These are phyloP conservation scores for Enteromius paludinosus DNA, from an alignment of 2,797 vertebrate genomes.

Conservation along the genomic window DNA sequence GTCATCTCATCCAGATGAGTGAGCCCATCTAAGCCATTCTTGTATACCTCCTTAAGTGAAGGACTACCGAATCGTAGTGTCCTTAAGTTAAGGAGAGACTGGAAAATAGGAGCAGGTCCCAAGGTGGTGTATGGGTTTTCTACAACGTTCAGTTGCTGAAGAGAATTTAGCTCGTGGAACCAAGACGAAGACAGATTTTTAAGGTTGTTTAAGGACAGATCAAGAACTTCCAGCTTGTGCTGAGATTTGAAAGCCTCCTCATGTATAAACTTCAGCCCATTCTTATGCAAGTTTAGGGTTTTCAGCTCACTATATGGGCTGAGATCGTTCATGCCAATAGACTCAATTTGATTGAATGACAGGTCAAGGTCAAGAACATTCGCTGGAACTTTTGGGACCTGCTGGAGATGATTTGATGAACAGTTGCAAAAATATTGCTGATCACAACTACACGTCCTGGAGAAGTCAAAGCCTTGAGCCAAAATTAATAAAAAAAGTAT, in stretches of 20 bases:
- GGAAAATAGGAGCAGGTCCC: conserved; percentile 71
- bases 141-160: conserved; percentile 74
- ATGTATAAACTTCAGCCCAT: conserved; percentile 48
- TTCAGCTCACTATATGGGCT: conserved; percentile 22
- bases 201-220: conserved; percentile 79
- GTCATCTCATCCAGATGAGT: conserved; percentile 70
- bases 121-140: conserved; percentile 76
- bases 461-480: background rate
- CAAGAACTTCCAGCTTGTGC: conserved; percentile 69
- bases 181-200: conserved; percentile 69
- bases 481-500: conserved; percentile 18
- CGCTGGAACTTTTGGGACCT: conserved; percentile 40
- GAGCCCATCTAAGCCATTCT: conserved; percentile 73
- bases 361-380: conserved; percentile 46
- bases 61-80: conserved; percentile 73
- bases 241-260: conserved; percentile 44
- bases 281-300: conserved; percentile 48
- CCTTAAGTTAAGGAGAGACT: conserved; percentile 67
- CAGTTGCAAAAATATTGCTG: conserved; percentile 55
- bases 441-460: conserved; percentile 39
- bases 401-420: conserved; percentile 33
- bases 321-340: conserved; percentile 41
- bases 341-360: conserved; percentile 54
- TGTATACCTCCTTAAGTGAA: conserved; percentile 62
- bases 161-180: conserved; percentile 74